Evolutionary conservation across 2,888 invertebrate genomes (phyloP), one percentile per base, ranked within the genome.

Genomic region (Sclerodermus sp.): DNA sequence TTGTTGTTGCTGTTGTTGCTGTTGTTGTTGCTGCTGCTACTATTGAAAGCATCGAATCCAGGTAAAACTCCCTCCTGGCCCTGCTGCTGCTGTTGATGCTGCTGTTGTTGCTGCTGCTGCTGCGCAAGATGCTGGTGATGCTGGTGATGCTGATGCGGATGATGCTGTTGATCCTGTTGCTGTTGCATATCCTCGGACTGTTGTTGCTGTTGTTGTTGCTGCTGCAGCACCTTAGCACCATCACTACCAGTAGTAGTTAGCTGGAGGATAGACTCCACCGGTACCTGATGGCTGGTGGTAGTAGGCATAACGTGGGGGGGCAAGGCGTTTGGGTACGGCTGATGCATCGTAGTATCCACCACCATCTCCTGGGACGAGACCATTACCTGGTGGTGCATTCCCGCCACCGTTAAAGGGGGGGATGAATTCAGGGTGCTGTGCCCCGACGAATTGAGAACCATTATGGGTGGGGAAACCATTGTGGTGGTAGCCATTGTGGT

Each of bases 231-330:
- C 62, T 75, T 55, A 60, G 37, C 51, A 79, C 75, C 78, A 81
- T 67, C 17, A 49, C 70, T 71, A 90, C 90, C 90, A 91, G 86
- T 90, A 90, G 86, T 89, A 90, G 84, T 89, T 88, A 83, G 89
- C 69, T 78, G 79, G 81, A 68, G 74, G 77, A 74, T 74, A 76
- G 73, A 75, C 66, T 74, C 74, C 76, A 74, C 72, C 62, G 71
- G 71, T 62, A 59, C 74, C 75, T 69, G n/a, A n/a, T n/a, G 74
- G 73, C 66, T 73, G 73, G 53, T 82, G 82, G 74, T 82, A 82
- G 76, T 87, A 87, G 83, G 84, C 85, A 84, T 87, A 88, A 87
- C 88, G 87, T 87, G 87, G 87, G 89, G 89, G 89, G 88, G 87
- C 86, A 85, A 86, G 85, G 83, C 88, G 88, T 88, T 89, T 89